A percentile compares a stretch with the other conserved stretches of the same genome.
Conservation (phyloP, 2,113 vertebrate genomes). For the Pachyramphus minor region DNA sequence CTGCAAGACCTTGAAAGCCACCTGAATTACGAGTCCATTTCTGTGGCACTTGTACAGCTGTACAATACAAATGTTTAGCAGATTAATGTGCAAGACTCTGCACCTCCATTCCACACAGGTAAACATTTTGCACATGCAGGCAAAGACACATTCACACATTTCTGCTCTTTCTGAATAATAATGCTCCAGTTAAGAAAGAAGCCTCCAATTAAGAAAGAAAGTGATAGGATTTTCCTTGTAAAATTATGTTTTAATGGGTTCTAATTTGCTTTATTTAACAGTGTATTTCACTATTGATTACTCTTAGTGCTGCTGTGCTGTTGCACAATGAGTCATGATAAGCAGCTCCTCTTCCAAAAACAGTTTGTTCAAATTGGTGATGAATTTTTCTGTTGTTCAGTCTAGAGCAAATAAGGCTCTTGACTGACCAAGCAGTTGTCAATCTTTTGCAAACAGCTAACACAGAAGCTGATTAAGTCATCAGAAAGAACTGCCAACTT, state of each 20-base stretch:
- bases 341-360: slow-evolving; percentile 3
- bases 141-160: background rate
- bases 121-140: background rate
- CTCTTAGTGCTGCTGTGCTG: background rate
- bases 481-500: background rate
- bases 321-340: background rate
- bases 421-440: background rate
- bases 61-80: too few species aligned
- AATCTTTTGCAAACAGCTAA: background rate
- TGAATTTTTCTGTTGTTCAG: background rate
- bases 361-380: background rate
- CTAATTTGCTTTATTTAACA: slow-evolving; percentile 32
- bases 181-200: background rate
- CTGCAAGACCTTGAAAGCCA: too few species aligned
- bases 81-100: too few species aligned
- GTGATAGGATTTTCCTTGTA: background rate
- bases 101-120: too few species aligned
- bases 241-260: background rate
- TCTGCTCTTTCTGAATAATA: background rate
- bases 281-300: slow-evolving; percentile 5
- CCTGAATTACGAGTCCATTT: too few species aligned
- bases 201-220: background rate
- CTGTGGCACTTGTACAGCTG: too few species aligned
- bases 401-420: background rate
- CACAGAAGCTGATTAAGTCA: background rate